Evolutionary conservation across 1,140 invertebrate species (phyloP), one percentile per base, ranked within the genome.

Genomic region (Dufourea novaeangliae): DNA sequence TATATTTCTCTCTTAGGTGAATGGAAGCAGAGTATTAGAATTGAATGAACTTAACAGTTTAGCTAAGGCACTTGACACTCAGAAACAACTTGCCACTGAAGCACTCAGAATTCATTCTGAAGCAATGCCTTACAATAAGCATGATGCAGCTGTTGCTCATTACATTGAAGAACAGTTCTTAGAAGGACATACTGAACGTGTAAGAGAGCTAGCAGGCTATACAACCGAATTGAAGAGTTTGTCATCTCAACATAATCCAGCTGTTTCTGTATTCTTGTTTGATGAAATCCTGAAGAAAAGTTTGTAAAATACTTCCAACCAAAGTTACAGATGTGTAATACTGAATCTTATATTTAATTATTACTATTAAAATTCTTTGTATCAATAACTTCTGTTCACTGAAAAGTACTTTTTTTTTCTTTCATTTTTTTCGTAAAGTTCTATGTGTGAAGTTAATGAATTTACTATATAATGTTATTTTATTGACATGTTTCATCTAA

Each of bases 121-220:
- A 54, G 68, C 90, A n/a, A 67, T 81, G 54, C 86, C 88, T 41
- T 86, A 90, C 59, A 68, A 73, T 0, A 89, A 88, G 75, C 82
- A 89, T 20, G 92, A 93, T 82, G 79, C 88, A 32, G 86, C 85
- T 27, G 91, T 96, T 79, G 94, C 94, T 44, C 95, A 95, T 85
- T 96, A 94, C 83, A 84, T 97, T 0, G 96, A 97, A 81, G 95
- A 97, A 77, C 93, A 96, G 78, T 97, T 96, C 90, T 92, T 96
- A 74, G 93, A 95, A 86, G 87, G 95, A 68, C 95, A 97, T 41
- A 91, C 95, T 0, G 93, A 95, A 17, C 93, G 85, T 17, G 94
- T 97, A 75, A 94, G 96, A 72, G 92, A 93, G 39, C 88, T 97
- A 1, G 94, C 96, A 46, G 96, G 96, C 11, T 94, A 97, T 90